A percentile compares a stretch with the other conserved stretches of the same genome.
Evolutionary conservation across 1,140 invertebrate species (phyloP).

Genomic region (Macrosteles quadrilineatus): DNA sequence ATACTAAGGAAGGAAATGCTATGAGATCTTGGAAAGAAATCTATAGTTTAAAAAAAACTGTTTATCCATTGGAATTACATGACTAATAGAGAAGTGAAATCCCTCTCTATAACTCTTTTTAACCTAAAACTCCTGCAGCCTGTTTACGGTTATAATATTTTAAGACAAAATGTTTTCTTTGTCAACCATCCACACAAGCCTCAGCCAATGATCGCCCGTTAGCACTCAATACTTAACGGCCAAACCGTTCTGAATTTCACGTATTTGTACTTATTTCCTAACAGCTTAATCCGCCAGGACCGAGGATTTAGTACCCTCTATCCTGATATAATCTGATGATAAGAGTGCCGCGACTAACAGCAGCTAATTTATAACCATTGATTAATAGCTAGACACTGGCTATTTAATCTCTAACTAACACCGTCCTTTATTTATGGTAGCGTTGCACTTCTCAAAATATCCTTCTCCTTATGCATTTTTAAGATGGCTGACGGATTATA

Average conservation of each 20-base stretch:
- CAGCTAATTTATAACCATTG: conserved; percentile 16
- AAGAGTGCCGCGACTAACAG: not conserved
- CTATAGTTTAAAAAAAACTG: no score
- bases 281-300: conserved; percentile 10
- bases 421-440: conserved; percentile 16
- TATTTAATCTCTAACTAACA: conserved; percentile 20
- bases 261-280: conserved; percentile 17
- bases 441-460: conserved; percentile 17
- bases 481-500: conserved; percentile 25
- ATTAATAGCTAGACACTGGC: conserved; percentile 19
- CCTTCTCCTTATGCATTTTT: conserved; percentile 8
- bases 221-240: no score
- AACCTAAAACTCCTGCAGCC: no score
- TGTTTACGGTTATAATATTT: no score
- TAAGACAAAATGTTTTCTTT: no score
- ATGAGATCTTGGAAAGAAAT: no score
- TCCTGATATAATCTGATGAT: conserved; percentile 13
- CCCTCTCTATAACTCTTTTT: no score
- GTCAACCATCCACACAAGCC: no score
- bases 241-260: not conserved
- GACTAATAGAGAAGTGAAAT: no score
- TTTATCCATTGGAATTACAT: no score
- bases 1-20: no score
- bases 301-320: not conserved
- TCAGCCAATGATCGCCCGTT: no score